phyloP scores from a whole-genome alignment of 2,797 vertebrate species.

The Enteromius unitaeniatus region DNA sequence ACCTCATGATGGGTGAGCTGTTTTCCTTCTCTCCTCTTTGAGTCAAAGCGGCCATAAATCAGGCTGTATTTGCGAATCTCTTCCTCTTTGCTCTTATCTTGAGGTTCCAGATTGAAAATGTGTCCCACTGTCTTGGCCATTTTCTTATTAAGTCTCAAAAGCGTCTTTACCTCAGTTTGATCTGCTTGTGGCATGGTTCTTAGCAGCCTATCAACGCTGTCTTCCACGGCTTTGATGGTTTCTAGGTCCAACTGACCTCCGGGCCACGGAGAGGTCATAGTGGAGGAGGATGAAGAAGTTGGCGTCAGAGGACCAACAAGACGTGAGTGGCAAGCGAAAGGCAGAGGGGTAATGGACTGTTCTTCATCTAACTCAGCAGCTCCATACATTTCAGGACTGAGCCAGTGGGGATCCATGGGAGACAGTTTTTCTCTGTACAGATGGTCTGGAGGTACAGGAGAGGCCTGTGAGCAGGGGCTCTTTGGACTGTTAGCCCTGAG shows the following conservation, averaged over 20 bases:
- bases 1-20: slow-evolving; percentile 96
- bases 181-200: slow-evolving; percentile 87
- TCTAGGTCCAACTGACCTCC: slow-evolving; percentile 86
- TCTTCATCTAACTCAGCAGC: slow-evolving; percentile 83
- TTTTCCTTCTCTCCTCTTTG: slow-evolving; percentile 93
- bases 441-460: slow-evolving; percentile 84
- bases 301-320: slow-evolving; percentile 74
- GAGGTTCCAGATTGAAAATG: slow-evolving; percentile 91
- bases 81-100: slow-evolving; percentile 88
- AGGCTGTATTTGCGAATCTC: slow-evolving; percentile 95
- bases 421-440: slow-evolving; percentile 84
- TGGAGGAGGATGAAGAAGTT: slow-evolving; percentile 72
- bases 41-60: slow-evolving; percentile 94
- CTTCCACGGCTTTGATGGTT: slow-evolving; percentile 84
- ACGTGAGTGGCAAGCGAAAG: slow-evolving; percentile 60
- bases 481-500: slow-evolving; percentile 83
- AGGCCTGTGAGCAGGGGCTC: slow-evolving; percentile 89
- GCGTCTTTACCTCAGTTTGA: slow-evolving; percentile 82
- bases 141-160: slow-evolving; percentile 95
- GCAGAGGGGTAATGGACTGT: slow-evolving; percentile 73
- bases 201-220: slow-evolving; percentile 89
- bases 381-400: slow-evolving; percentile 85
- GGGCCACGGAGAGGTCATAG: slow-evolving; percentile 71
- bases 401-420: slow-evolving; percentile 88
- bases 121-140: slow-evolving; percentile 92